A percentile compares a stretch with the other conserved stretches of the same genome.
These are phyloP conservation scores for Leptinotarsa undecemlineata DNA, from an alignment of 1,140 invertebrate species.

Conservation along the genomic window DNA sequence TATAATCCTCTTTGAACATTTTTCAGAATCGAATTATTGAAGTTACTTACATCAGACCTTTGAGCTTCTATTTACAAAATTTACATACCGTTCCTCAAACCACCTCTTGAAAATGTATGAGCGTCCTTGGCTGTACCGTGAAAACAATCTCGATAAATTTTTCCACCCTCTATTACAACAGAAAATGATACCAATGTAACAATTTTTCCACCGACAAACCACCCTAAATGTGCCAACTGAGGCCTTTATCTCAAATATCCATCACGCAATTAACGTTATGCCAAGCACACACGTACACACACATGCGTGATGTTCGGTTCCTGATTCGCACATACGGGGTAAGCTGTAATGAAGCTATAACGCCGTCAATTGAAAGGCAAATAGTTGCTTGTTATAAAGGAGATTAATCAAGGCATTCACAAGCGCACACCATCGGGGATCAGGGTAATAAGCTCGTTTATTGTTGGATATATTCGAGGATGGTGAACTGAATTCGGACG, in stretches of 20 bases:
- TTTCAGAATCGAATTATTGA: too few relatives aligned
- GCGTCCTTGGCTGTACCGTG: too few relatives aligned
- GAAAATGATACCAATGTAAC: too few relatives aligned
- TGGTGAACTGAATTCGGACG: neutral
- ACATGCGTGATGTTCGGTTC: neutral
- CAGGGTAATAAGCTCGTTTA: constrained; percentile 6
- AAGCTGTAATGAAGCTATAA: constrained; percentile 18
- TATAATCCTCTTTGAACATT: too few relatives aligned
- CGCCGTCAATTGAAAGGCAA: constrained; percentile 23
- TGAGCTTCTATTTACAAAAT: too few relatives aligned
- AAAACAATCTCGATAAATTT: too few relatives aligned
- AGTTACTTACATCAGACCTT: too few relatives aligned
- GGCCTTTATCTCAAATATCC: constrained; percentile 20
- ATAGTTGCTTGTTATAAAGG: neutral
- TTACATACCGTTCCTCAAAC: too few relatives aligned
- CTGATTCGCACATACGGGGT: neutral
- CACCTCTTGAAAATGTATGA: too few relatives aligned
- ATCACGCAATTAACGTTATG: constrained; percentile 22
- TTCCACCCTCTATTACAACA: too few relatives aligned
- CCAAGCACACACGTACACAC: constrained; percentile 25
- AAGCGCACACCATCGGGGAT: neutral
- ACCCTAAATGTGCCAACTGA: neutral
- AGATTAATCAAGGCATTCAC: neutral
- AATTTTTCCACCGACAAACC: too few relatives aligned
- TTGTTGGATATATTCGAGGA: constrained; percentile 8